Conservation (phyloP, 2,888 invertebrate species). For the Iselma pallidipennis region DNA sequence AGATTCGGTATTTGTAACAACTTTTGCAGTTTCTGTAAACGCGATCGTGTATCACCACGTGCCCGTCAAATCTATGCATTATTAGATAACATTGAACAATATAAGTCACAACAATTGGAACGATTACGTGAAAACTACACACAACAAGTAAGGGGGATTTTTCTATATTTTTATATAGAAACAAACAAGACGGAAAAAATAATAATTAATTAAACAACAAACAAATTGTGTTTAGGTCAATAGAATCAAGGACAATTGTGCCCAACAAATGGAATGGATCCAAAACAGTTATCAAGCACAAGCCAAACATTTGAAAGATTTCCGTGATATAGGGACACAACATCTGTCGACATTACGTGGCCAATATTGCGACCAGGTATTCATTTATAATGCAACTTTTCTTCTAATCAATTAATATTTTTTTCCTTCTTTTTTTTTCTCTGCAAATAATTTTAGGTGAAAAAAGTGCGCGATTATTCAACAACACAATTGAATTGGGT, state of each 20-base stretch:
- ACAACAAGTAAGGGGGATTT: slow-evolving; percentile 69
- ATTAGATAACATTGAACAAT: slow-evolving; percentile 87
- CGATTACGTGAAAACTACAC: slow-evolving; percentile 89
- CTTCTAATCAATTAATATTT: background rate
- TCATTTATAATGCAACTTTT: background rate
- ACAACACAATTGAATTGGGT: slow-evolving; percentile 91
- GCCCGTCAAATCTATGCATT: slow-evolving; percentile 84
- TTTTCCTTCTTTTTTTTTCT: background rate
- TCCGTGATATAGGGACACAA: slow-evolving; percentile 88
- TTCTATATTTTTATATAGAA: no score
- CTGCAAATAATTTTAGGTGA: slow-evolving; percentile 66
- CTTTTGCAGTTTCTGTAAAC: slow-evolving; percentile 75
- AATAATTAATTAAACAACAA: no score
- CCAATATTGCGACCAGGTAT: slow-evolving; percentile 91
- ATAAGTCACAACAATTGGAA: slow-evolving; percentile 87
- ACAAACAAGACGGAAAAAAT: no score
- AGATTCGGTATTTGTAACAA: slow-evolving; percentile 73
- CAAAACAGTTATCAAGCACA: slow-evolving; percentile 89
- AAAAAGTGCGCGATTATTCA: slow-evolving; percentile 90
- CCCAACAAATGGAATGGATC: slow-evolving; percentile 92
- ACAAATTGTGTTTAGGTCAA: slow-evolving; percentile 66
- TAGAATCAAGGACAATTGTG: slow-evolving; percentile 90
- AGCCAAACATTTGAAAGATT: slow-evolving; percentile 82
- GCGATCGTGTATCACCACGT: slow-evolving; percentile 72
- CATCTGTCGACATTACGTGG: slow-evolving; percentile 84